Evolutionary conservation across 1,140 invertebrate genomes (phyloP).

Genomic region (Drosophila pruinosa): DNA sequence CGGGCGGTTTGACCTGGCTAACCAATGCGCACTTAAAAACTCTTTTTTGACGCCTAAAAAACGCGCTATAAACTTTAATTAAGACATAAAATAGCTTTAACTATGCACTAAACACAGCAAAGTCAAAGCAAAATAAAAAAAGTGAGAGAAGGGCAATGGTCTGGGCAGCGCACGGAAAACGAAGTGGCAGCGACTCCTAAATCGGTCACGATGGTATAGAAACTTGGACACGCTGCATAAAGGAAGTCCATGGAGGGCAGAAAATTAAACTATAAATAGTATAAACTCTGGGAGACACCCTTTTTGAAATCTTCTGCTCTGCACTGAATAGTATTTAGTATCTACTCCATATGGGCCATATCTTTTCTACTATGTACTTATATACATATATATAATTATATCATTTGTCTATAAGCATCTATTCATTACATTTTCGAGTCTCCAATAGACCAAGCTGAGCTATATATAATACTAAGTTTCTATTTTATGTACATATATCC

Average conservation of each 20-base stretch:
- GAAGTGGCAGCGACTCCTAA: slow-evolving; percentile 10
- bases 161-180: slow-evolving; percentile 28
- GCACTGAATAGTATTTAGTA: background rate
- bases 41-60: slow-evolving; percentile 75
- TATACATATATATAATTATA: too few species aligned
- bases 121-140: slow-evolving; percentile 28
- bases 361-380: too few species aligned
- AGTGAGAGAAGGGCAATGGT: slow-evolving; percentile 66
- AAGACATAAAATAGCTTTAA: slow-evolving; percentile 77
- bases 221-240: slow-evolving; percentile 49
- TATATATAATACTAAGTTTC: too few species aligned
- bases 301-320: background rate
- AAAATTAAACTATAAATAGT: background rate
- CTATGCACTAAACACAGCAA: slow-evolving; percentile 63
- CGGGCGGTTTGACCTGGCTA: slow-evolving; percentile 38
- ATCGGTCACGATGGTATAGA: slow-evolving; percentile 26
- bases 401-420: too few species aligned
- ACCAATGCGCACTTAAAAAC: slow-evolving; percentile 60
- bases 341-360: too few species aligned
- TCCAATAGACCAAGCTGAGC: too few species aligned
- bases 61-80: slow-evolving; percentile 77
- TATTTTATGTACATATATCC: too few species aligned
- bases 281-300: background rate
- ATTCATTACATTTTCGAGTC: too few species aligned
- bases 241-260: background rate